Conservation (phyloP, 2,113 vertebrate species). For the Zosterops japonicus region DNA sequence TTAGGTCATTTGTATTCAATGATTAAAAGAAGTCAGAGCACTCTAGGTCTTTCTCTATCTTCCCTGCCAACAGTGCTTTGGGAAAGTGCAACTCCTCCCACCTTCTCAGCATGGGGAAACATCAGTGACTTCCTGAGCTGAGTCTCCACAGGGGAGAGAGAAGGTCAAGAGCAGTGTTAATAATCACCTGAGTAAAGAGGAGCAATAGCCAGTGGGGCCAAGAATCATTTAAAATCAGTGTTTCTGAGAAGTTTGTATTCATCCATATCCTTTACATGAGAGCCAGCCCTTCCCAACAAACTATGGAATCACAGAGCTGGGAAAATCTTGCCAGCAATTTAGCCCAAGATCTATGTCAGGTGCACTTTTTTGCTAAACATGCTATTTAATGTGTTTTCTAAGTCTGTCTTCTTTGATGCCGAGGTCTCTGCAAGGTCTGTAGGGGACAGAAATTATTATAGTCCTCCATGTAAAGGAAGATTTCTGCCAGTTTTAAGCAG, state of each 20-base stretch:
- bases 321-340: background rate
- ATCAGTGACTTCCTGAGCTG: constrained; percentile 41
- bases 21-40: background rate
- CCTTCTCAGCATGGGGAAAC: constrained; percentile 16
- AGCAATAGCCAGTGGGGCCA: background rate
- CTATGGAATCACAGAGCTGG: background rate
- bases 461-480: background rate
- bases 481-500: background rate
- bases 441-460: background rate
- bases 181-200: constrained; percentile 17
- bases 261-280: background rate
- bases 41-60: background rate
- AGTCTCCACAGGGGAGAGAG: background rate
- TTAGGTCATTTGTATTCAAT: background rate
- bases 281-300: background rate
- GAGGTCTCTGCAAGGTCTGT: background rate
- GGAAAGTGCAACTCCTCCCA: background rate
- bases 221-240: background rate
- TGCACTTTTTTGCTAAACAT: background rate
- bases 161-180: constrained; percentile 52
- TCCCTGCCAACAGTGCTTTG: background rate
- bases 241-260: background rate
- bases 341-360: background rate
- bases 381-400: background rate
- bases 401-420: background rate